A percentile compares a stretch with the other conserved stretches of the same genome.
These are phyloP conservation scores for Thermophis baileyi DNA, from an alignment of 2,113 vertebrate genomes.

Conservation along the genomic window DNA sequence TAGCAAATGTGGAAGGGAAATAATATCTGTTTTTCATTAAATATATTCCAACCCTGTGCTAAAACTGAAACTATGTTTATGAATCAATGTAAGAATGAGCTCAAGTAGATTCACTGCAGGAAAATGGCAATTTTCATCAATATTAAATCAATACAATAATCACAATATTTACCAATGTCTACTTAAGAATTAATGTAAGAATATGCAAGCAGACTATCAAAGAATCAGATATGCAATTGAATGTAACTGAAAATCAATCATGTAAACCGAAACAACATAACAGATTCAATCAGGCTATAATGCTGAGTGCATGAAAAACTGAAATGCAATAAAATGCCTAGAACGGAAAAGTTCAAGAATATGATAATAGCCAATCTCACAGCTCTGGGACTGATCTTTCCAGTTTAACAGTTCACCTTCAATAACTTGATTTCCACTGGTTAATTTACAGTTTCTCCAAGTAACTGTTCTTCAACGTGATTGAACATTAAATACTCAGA, in stretches of 20 bases:
- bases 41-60: neutral
- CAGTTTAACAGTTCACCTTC: neutral
- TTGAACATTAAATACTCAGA: neutral
- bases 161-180: neutral
- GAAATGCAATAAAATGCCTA: neutral
- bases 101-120: neutral
- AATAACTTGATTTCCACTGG: neutral
- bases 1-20: neutral
- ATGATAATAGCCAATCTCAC: neutral
- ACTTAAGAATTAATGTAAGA: neutral
- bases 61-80: neutral
- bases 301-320: neutral
- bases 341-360: neutral
- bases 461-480: neutral
- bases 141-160: constrained; percentile 2
- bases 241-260: constrained; percentile 12
- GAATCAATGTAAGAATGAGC: neutral
- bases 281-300: neutral
- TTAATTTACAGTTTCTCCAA: neutral
- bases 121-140: neutral
- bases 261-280: neutral
- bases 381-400: neutral
- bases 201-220: neutral
- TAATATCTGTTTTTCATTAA: neutral
- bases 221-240: neutral